Percentiles rank a stretch among this genome's conserved stretches.
phyloP scores from a whole-genome alignment of 2,113 vertebrate genomes.

The Mustela nigripes region DNA sequence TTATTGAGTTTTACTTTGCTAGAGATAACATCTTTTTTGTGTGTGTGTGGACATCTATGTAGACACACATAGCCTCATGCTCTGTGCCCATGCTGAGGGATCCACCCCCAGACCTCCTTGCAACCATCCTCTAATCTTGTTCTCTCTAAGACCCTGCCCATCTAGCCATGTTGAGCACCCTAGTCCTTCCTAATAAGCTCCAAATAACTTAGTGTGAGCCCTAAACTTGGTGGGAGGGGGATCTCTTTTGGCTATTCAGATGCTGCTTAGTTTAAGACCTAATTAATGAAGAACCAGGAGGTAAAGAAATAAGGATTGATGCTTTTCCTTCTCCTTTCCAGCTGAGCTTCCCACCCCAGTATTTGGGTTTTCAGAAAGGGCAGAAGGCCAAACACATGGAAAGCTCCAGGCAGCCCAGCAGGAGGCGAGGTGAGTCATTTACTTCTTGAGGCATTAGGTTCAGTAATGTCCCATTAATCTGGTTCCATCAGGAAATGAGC shows the following conservation, averaged over 20 bases:
- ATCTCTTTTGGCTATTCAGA: neutral
- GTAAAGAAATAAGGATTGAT: neutral
- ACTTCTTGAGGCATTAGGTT: slow-evolving; percentile 76
- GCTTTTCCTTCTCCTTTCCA: slow-evolving; percentile 41
- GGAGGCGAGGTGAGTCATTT: slow-evolving; percentile 80
- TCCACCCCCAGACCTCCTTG: neutral
- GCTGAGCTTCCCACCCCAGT: slow-evolving; percentile 38
- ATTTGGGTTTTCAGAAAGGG: slow-evolving; percentile 65
- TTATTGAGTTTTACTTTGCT: neutral
- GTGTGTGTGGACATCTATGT: neutral
- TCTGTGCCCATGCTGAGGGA: neutral
- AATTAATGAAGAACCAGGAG: slow-evolving; percentile 39
- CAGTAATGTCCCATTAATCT: slow-evolving; percentile 76
- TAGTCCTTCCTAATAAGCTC: neutral
- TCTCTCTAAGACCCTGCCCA: neutral
- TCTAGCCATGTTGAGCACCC: neutral
- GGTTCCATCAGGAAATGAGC: slow-evolving; percentile 83
- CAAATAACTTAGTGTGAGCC: neutral
- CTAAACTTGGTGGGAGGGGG: neutral
- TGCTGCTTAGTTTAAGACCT: slow-evolving; percentile 37
- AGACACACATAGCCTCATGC: neutral
- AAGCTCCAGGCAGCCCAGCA: slow-evolving; percentile 71
- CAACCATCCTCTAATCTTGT: neutral
- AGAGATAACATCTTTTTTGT: neutral
- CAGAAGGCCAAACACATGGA: slow-evolving; percentile 71